Evolutionary conservation across 1,140 invertebrate genomes (phyloP), one percentile per base, ranked within the genome.

Genomic region (Mactra quadrangularis): DNA sequence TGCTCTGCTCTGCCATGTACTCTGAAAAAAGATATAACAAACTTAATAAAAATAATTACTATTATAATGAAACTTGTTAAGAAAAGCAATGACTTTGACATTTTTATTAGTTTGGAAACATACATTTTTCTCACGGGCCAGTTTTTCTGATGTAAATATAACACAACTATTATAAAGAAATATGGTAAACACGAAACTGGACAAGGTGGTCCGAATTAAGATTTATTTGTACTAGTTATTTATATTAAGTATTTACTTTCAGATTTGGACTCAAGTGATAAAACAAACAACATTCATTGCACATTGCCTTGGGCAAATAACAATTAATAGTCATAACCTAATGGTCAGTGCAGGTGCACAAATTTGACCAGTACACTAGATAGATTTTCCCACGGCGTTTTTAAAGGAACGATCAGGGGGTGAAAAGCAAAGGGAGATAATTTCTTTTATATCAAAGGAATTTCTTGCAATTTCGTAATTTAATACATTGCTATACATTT

Each of bases 271-370:
- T 31, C 25, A n/a, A 15, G 22, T 41, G 29, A 38, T 45, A 62
- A 76, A 35, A 62, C 59, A 76, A 76, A 76, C 50, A 76, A 25
- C 25, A 19, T 53, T 55, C 33, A 41, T 59, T 75, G 71, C 71
- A 75, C 53, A 22, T 76, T 57, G 74, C 74, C 74, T 38, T 47
- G 27, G 74, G 74, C 74, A 76, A 76, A 62, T 60, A 62, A 74
- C 53, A 38, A 74, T 74, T 74, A 59, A 74, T 53, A 74, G n/a
- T 19, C 35, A 60, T 45, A 60, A 50, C 55, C 62, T 60, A 74
- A 76, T 76, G n/a, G 74, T 25, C 57, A 41, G 41, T 76, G 74
- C 74, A 76, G 74, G 74, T 76, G 74, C 59, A 60, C 45, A 74
- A 25, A 13, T 1, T 74, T 74, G 71, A 74, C 55, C 53, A 74